Conservation (phyloP, 2,113 vertebrate species). For the Raphicerus campestris region DNA sequence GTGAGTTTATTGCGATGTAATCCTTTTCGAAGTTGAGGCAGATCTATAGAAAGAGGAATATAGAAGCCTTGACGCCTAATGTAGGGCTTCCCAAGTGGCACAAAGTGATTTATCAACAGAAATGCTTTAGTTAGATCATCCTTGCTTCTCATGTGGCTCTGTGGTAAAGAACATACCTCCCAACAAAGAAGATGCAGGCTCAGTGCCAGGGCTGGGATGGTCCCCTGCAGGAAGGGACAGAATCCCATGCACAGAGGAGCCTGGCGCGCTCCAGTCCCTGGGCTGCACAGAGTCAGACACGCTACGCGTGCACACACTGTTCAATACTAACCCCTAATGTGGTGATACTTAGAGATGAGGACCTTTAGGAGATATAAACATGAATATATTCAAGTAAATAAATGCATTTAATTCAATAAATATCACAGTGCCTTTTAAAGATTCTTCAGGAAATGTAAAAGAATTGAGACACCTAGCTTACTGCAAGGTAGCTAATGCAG, state of each 20-base stretch:
- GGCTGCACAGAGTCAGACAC: background rate
- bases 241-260: background rate
- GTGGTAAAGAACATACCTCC: background rate
- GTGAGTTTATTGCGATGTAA: background rate
- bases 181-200: background rate
- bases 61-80: background rate
- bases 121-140: background rate
- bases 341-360: background rate
- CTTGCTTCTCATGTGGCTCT: background rate
- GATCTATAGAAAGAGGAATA: background rate
- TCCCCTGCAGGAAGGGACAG: background rate
- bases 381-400: background rate
- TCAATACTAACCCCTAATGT: no score
- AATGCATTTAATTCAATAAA: background rate
- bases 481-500: background rate
- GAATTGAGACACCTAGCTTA: background rate
- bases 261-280: background rate
- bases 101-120: background rate
- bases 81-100: background rate
- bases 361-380: background rate
- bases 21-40: background rate
- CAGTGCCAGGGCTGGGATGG: accelerated
- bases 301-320: background rate
- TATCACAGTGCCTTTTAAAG: background rate
- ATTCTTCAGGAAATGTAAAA: background rate